These are phyloP conservation scores for Schizopygopsis pylzovi DNA, from an alignment of 2,797 vertebrate species.

Conservation along the genomic window DNA sequence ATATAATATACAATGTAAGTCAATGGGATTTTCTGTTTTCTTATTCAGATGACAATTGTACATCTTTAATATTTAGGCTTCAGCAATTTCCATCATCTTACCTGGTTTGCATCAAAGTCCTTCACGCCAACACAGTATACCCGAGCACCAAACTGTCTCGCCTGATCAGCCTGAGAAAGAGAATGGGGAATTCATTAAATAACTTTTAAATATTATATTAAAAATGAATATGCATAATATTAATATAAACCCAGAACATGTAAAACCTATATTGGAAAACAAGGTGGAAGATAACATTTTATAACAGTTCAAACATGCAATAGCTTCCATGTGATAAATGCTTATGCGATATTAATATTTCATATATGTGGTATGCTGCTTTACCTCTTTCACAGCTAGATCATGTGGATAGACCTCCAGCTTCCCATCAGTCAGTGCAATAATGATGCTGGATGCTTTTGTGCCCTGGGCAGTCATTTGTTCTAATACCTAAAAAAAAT, in stretches of 20 bases:
- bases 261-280: neutral
- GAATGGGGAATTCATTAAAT: neutral
- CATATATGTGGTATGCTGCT: constrained; percentile 30
- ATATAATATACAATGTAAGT: neutral
- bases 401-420: constrained; percentile 83
- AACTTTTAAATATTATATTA: neutral
- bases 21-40: neutral
- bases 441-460: constrained; percentile 88
- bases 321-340: neutral
- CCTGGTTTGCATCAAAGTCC: constrained; percentile 92
- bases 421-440: constrained; percentile 94
- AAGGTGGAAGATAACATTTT: neutral
- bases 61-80: neutral
- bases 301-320: neutral
- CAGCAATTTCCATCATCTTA: constrained; percentile 61
- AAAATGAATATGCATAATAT: neutral
- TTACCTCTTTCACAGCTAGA: constrained; percentile 87
- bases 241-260: neutral
- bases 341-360: neutral
- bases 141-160: constrained; percentile 86
- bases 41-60: neutral
- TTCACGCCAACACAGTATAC: constrained; percentile 96
- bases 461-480: constrained; percentile 84
- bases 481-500: constrained; percentile 75
- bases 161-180: constrained; percentile 79